Base-by-base conservation (phyloP, 2,888 invertebrate species). In the Temnothorax rugatulus region DNA sequence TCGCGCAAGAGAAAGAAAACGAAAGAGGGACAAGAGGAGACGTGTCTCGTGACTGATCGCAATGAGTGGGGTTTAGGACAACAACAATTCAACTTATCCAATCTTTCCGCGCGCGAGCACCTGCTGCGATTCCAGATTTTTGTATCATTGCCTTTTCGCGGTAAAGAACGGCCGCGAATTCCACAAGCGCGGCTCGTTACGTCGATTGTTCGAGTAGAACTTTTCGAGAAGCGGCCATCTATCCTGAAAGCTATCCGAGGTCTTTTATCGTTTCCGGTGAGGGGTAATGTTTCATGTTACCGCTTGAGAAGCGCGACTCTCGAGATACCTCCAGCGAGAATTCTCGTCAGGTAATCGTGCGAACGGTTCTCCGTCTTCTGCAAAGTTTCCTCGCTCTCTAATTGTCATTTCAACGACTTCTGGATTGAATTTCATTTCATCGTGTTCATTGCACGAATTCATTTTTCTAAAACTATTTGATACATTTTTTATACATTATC, bases 41-140 rank as follows among this genome's bases (percentile, higher is more conserved):
- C 77, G 52, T 64, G 73, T 93, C 68, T 92, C 93, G 93, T 93
- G 92, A 93, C 91, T 85, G 87, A 76, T 84, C 84, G 91, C 91
- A 91, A 92, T 92, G 89, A 82, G 13, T 75, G 84, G 83, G 84
- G 83, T 85, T 84, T 91, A 91, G 91, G 91, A 92, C 91, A 64
- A 91, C 90, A 92, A 92, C 92, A 87, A 90, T 90, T 88, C 91
- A 91, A 92, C 91, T 91, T 92, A 90, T 92, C 91, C 91, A 88
- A 92, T 91, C 92, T 91, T 81, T 74, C 64, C 29, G 34, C 47
- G 68, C 61, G 69, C 47, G 61, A 69, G 57, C 82, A 79, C 61
- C 77, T 83, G 86, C 71, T 41, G 38, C 63, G n/a, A 68, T 83
- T 71, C 83, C 81, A 21, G 21, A 76, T 63, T 82, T 82, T 82